Conservation (phyloP, 2,113 vertebrate species). For the Percopsis transmontana region DNA sequence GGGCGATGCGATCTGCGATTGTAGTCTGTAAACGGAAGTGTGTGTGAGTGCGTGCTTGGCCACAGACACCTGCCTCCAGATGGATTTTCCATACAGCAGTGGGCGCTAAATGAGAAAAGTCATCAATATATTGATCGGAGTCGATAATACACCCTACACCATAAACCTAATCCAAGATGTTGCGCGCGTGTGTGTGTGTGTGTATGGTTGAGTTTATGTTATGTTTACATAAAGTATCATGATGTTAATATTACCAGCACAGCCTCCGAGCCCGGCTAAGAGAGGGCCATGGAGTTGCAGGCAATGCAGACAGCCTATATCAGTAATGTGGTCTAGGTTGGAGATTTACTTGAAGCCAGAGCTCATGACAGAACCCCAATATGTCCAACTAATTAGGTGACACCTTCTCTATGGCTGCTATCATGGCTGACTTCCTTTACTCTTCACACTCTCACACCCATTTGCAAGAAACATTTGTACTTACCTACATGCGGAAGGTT, state of each 20-base stretch:
- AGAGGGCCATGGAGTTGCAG: constrained; percentile 21
- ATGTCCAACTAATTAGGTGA: constrained; percentile 52
- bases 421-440: not conserved
- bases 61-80: constrained; percentile 42
- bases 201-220: constrained; percentile 2
- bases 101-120: constrained; percentile 60
- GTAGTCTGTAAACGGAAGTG: constrained; percentile 45
- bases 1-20: constrained; percentile 51
- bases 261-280: constrained; percentile 15
- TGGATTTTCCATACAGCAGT: constrained; percentile 52
- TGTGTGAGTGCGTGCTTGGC: constrained; percentile 28
- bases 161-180: constrained; percentile 47
- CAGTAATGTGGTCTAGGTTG: constrained; percentile 48
- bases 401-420: constrained; percentile 4
- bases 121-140: constrained; percentile 62
- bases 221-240: not conserved
- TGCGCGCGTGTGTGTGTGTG: constrained; percentile 34
- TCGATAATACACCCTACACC: constrained; percentile 53
- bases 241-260: constrained; percentile 33
- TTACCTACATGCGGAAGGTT: not conserved
- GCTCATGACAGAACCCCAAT: constrained; percentile 41
- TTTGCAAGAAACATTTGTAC: not conserved
- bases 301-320: constrained; percentile 50
- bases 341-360: constrained; percentile 46
- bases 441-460: constrained; percentile 7